A percentile compares a stretch with the other conserved stretches of the same genome.
Conservation (phyloP, 2,888 invertebrate species). For the Tineola bisselliella region DNA sequence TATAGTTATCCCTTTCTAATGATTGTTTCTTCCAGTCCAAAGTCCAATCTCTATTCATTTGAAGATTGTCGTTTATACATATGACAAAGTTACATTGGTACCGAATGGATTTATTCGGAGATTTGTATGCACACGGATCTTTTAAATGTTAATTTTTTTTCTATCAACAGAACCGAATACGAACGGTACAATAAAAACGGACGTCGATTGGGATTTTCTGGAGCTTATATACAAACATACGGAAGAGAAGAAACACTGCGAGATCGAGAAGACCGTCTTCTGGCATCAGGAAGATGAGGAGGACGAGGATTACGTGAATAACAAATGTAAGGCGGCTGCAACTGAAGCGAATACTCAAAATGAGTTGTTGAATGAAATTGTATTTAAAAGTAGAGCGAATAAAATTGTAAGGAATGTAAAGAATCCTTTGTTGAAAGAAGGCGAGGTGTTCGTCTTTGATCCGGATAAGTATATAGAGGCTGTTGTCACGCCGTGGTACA, state of each 20-base stretch:
- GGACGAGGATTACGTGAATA: constrained; percentile 17
- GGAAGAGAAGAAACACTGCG: constrained; percentile 35
- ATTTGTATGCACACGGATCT: no score
- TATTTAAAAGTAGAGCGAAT: background rate
- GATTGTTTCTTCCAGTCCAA: no score
- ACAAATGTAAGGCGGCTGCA: constrained; percentile 6
- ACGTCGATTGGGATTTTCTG: constrained; percentile 89
- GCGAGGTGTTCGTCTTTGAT: constrained; percentile 73
- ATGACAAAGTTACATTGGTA: no score
- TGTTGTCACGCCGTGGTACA: constrained; percentile 98
- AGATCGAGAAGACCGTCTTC: constrained; percentile 33
- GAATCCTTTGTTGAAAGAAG: constrained; percentile 42
- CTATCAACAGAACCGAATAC: constrained; percentile 20
- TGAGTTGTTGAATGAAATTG: background rate
- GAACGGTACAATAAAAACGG: constrained; percentile 48
- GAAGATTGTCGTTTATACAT: no score
- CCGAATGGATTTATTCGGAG: no score
- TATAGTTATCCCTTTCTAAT: no score
- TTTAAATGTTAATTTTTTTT: no score
- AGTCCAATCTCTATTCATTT: no score
- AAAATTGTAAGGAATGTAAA: constrained; percentile 29
- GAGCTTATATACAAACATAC: constrained; percentile 75
- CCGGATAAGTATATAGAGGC: constrained; percentile 88
- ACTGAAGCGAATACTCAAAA: constrained; percentile 18
- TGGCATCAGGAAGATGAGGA: constrained; percentile 35